Conservation (phyloP, 2,113 vertebrate genomes). For the Xiphophorus couchianus region DNA sequence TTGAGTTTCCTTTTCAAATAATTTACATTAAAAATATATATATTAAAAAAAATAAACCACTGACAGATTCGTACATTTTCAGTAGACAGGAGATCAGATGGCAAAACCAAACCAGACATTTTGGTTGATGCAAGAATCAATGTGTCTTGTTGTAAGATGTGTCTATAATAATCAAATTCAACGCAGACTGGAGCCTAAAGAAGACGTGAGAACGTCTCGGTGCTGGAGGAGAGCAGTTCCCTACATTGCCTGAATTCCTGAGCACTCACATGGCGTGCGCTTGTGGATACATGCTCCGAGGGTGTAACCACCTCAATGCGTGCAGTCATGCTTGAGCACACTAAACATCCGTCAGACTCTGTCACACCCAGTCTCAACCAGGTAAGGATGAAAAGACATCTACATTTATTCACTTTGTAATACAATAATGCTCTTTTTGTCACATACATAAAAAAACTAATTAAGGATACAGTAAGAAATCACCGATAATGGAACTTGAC, state of each 20-base stretch:
- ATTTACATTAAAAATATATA: slow-evolving; percentile 82
- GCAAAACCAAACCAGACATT: slow-evolving; percentile 49
- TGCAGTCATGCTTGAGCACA: slow-evolving; percentile 62
- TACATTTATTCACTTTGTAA: slow-evolving; percentile 6
- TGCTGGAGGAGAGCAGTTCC: slow-evolving; percentile 45
- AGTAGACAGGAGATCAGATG: slow-evolving; percentile 32
- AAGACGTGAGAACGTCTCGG: slow-evolving; percentile 23
- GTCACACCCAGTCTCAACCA: slow-evolving; percentile 31
- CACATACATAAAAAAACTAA: not conserved
- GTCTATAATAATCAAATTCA: not conserved
- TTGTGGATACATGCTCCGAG: slow-evolving; percentile 72
- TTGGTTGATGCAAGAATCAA: slow-evolving; percentile 47
- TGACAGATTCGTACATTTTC: slow-evolving; percentile 59
- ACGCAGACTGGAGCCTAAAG: slow-evolving; percentile 5
- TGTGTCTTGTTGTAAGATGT: slow-evolving; percentile 26
- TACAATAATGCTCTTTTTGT: slow-evolving; percentile 5
- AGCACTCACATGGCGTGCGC: slow-evolving; percentile 66
- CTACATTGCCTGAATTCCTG: slow-evolving; percentile 72
- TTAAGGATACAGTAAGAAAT: not conserved
- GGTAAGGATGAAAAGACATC: slow-evolving; percentile 23
- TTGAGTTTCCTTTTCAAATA: slow-evolving; percentile 84
- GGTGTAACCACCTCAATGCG: slow-evolving; percentile 64
- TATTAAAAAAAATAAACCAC: slow-evolving; percentile 43
- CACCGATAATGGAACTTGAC: not conserved
- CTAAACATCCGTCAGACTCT: slow-evolving; percentile 45